phyloP scores from a whole-genome alignment of 2,888 invertebrate species.

The Marronus borbonicus region DNA sequence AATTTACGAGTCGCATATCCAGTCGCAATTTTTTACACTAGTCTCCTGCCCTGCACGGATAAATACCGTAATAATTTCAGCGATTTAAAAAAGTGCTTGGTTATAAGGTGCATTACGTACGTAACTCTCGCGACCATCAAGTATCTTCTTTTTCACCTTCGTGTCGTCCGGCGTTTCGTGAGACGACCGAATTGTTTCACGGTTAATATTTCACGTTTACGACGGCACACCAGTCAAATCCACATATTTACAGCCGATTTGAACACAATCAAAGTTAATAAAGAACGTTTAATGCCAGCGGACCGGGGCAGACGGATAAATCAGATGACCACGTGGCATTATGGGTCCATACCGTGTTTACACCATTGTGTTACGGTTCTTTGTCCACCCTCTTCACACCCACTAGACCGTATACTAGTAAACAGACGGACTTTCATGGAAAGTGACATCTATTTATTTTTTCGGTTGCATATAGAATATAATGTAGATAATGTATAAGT shows the following conservation, averaged over 20 bases:
- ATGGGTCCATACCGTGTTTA: constrained; percentile 50
- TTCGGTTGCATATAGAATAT: too few species aligned
- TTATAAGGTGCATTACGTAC: neutral
- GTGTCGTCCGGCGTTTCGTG: constrained; percentile 45
- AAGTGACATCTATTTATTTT: constrained; percentile 15
- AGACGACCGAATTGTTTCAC: constrained; percentile 46
- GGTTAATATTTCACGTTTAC: constrained; percentile 53
- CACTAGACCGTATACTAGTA: constrained; percentile 35
- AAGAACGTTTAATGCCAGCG: constrained; percentile 57
- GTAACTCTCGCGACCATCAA: constrained; percentile 38
- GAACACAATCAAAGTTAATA: constrained; percentile 56
- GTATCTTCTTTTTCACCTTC: constrained; percentile 25
- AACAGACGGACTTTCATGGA: neutral
- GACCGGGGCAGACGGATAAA: constrained; percentile 56
- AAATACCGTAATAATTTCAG: constrained; percentile 46
- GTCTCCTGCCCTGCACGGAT: constrained; percentile 12
- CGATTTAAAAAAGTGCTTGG: constrained; percentile 40
- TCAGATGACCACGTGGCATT: constrained; percentile 57
- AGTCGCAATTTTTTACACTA: neutral
- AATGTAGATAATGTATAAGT: too few species aligned
- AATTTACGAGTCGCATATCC: constrained; percentile 15
- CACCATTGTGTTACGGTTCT: constrained; percentile 48
- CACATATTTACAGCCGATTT: constrained; percentile 57
- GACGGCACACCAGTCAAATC: constrained; percentile 55
- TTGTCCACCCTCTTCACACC: constrained; percentile 54